Percentiles rank a stretch among this genome's conserved stretches.
Conservation (phyloP, 23 tunicate genomes). For the Botrylloides violaceus region DNA sequence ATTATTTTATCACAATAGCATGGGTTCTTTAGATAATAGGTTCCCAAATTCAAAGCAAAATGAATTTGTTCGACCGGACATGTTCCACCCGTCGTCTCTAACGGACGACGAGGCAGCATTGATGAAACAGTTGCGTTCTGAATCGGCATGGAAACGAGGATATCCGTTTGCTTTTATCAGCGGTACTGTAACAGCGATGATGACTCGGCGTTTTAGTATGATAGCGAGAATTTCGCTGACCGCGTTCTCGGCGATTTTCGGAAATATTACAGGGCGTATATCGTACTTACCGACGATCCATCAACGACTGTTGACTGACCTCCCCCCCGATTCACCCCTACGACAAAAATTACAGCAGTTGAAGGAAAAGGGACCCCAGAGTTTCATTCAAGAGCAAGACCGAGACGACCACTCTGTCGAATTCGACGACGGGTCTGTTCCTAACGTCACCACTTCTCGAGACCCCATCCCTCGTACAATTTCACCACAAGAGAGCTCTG, state of each 20-base stretch:
- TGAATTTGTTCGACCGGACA: not conserved
- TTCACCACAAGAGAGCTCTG: not conserved
- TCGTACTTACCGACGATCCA: constrained; percentile 8
- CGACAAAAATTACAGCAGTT: constrained; percentile 4
- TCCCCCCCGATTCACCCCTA: constrained; percentile 8
- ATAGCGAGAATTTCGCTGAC: not conserved
- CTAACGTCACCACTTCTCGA: not conserved
- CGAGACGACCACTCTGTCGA: not conserved
- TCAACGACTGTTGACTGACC: not conserved
- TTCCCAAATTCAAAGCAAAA: not conserved
- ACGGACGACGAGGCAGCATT: constrained; percentile 13
- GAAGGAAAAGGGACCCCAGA: not conserved
- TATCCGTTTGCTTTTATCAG: constrained; percentile 12
- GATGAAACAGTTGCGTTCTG: not conserved
- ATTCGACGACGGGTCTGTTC: not conserved
- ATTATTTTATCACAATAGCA: too few relatives aligned
- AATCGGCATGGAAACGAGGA: constrained; percentile 19
- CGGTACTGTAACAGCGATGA: not conserved
- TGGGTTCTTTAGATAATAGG: too few relatives aligned
- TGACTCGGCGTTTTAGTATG: not conserved
- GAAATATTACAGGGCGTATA: constrained; percentile 8
- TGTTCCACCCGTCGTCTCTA: not conserved
- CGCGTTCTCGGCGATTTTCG: not conserved
- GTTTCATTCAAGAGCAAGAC: not conserved
- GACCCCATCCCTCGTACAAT: not conserved